Conservation (phyloP, 2,888 invertebrate species). For the Labia minor region DNA sequence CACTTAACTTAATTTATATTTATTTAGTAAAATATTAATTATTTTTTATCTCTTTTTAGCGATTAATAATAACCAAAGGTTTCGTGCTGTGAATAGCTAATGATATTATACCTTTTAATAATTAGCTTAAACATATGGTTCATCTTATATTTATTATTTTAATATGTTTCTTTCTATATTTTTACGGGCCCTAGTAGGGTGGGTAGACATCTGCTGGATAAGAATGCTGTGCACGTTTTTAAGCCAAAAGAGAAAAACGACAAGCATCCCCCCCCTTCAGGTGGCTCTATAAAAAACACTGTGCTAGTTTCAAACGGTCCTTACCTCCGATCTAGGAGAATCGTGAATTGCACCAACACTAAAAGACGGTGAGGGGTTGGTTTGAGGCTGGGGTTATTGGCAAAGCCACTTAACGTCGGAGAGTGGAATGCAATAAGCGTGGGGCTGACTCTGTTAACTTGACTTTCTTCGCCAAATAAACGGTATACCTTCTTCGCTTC, state of each 20-base stretch:
- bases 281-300: not conserved
- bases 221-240: not conserved
- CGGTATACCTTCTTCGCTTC: not conserved
- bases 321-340: slow-evolving; percentile 4
- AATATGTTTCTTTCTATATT: not conserved
- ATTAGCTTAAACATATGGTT: not conserved
- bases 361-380: not conserved
- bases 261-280: not conserved
- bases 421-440: slow-evolving; percentile 1
- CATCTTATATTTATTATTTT: slow-evolving; percentile 1
- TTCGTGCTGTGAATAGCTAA: no score
- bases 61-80: no score
- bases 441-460: not conserved
- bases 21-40: no score
- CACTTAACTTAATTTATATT: no score
- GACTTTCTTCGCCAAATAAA: slow-evolving; percentile 1
- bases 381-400: not conserved
- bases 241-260: slow-evolving; percentile 2
- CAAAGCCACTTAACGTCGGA: slow-evolving; percentile 4
- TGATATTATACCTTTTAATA: not conserved
- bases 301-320: not conserved
- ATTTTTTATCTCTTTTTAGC: no score
- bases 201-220: not conserved
- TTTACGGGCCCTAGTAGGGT: not conserved
- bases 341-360: not conserved